Evolutionary conservation across 2,888 invertebrate genomes (phyloP).

Genomic region (Tetramorium bicarinatum): DNA sequence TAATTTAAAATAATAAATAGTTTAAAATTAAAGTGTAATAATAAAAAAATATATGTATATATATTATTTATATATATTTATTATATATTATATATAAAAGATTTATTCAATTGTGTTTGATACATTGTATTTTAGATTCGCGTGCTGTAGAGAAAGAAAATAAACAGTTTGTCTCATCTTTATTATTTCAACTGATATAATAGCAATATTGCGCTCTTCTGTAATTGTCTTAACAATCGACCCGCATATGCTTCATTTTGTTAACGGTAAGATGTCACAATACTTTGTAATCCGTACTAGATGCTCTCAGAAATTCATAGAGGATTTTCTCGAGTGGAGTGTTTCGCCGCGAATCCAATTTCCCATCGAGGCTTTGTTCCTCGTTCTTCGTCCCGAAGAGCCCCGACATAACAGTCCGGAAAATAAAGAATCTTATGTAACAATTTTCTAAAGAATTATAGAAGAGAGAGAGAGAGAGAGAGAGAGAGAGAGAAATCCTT

Average conservation of each 20-base stretch:
- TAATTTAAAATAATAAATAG: not conserved
- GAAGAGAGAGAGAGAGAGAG: not conserved
- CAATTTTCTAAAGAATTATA: constrained; percentile 51
- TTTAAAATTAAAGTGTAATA: not conserved
- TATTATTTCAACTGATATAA: not conserved
- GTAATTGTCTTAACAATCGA: constrained; percentile 21
- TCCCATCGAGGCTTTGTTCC: constrained; percentile 20
- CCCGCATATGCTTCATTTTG: not conserved
- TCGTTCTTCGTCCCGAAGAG: not conserved
- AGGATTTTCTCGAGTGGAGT: constrained; percentile 45
- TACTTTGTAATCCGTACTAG: constrained; percentile 55
- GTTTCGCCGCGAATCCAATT: constrained; percentile 63
- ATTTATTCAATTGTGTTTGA: not conserved
- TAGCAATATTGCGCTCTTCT: not conserved
- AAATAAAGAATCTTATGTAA: constrained; percentile 61
- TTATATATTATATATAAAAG: not conserved
- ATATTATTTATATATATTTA: not conserved
- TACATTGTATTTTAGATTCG: not conserved
- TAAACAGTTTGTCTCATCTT: not conserved
- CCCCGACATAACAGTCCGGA: constrained; percentile 24
- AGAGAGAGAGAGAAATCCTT: not conserved
- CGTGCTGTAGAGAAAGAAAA: not conserved
- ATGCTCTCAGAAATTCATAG: constrained; percentile 60
- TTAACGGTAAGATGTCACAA: constrained; percentile 20
- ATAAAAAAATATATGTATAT: not conserved